phyloP scores from a whole-genome alignment of 2,797 vertebrate species.

The Pseudochaenichthys georgianus region DNA sequence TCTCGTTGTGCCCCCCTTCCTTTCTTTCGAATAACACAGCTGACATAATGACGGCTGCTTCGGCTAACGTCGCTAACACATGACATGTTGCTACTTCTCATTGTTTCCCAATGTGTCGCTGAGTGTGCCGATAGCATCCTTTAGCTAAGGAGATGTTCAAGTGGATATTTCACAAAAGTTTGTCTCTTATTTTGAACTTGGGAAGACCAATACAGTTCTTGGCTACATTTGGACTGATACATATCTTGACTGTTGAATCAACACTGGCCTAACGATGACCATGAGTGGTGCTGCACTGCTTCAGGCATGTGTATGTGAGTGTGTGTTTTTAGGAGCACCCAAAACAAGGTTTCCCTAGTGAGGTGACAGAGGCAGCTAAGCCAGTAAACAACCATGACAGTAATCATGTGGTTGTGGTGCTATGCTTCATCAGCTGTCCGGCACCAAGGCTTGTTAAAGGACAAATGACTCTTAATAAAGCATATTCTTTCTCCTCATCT shows the following conservation, averaged over 20 bases:
- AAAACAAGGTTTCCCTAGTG: conserved; percentile 73
- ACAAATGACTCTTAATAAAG: conserved; percentile 87
- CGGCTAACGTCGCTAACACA: conserved; percentile 32
- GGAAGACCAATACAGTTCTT: background rate
- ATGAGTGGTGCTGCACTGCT: conserved; percentile 29
- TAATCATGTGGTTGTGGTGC: conserved; percentile 84
- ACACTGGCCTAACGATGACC: conserved; percentile 46
- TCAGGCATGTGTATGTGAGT: conserved; percentile 6
- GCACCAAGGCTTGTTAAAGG: conserved; percentile 83
- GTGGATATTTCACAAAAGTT: conserved; percentile 1
- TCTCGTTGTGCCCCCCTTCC: background rate
- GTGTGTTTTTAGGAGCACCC: conserved; percentile 52
- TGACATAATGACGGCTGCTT: conserved; percentile 46
- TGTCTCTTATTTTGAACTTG: background rate
- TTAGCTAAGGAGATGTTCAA: background rate
- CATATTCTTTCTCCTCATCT: conserved; percentile 69
- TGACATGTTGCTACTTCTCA: conserved; percentile 28
- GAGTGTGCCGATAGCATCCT: background rate
- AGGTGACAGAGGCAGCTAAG: conserved; percentile 74
- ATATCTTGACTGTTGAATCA: conserved; percentile 33
- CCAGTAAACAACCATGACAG: conserved; percentile 81
- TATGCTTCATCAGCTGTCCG: conserved; percentile 85
- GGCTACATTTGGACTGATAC: conserved; percentile 16
- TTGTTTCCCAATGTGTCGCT: background rate
- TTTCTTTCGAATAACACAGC: conserved; percentile 30